Evolutionary conservation across 2,888 invertebrate species (phyloP).

Genomic region (Rotaria macrura): DNA sequence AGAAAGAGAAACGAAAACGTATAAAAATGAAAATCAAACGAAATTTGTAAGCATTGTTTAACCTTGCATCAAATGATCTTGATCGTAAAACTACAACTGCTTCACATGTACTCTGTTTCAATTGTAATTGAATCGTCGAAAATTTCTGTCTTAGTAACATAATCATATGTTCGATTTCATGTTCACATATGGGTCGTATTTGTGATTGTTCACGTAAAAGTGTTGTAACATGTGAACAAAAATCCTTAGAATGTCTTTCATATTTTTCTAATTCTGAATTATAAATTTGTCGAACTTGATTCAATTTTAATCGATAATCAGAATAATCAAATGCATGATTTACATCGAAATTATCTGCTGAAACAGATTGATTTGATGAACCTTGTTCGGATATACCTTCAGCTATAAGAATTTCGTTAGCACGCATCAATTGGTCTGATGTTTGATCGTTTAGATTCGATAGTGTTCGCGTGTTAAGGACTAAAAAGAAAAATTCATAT

Average conservation of each 20-base stretch:
- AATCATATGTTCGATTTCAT: not conserved
- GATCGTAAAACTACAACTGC: not conserved
- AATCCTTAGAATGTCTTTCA: not conserved
- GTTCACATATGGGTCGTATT: not conserved
- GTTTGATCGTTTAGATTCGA: not conserved
- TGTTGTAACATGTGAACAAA: not conserved
- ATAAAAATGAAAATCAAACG: too few relatives aligned
- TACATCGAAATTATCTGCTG: too few relatives aligned
- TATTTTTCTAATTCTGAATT: not conserved
- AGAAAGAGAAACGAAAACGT: too few relatives aligned
- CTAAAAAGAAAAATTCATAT: too few relatives aligned
- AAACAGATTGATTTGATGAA: not conserved
- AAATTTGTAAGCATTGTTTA: too few relatives aligned
- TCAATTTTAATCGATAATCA: not conserved
- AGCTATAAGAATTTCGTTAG: not conserved
- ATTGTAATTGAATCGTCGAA: not conserved
- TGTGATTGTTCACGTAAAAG: not conserved
- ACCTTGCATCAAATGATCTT: slow-evolving; percentile 16
- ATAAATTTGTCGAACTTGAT: not conserved
- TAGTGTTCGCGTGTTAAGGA: not conserved
- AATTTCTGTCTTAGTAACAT: not conserved
- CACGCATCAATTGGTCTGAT: not conserved
- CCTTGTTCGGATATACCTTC: not conserved
- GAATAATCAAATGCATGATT: not conserved
- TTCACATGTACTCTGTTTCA: not conserved